A percentile compares a stretch with the other conserved stretches of the same genome.
Evolutionary conservation across 2,888 invertebrate species (phyloP).

Genomic region (Pandemis heparana): DNA sequence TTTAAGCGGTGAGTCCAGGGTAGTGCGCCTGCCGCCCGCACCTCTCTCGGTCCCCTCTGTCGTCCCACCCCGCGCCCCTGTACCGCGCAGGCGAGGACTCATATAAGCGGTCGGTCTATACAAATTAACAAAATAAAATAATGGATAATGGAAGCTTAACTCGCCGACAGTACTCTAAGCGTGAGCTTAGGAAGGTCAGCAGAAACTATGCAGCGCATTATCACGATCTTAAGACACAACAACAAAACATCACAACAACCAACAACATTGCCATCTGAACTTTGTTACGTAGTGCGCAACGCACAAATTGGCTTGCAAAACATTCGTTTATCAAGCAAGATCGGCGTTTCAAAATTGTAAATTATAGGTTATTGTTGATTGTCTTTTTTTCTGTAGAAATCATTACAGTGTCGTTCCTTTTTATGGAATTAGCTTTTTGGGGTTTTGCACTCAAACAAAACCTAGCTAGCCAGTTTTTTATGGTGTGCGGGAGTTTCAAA

Average conservation of each 20-base stretch:
- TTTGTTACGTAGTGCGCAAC: conserved; percentile 1
- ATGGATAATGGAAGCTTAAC: conserved; percentile 46
- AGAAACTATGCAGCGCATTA: conserved; percentile 73
- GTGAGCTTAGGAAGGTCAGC: conserved; percentile 77
- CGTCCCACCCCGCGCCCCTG: too few relatives aligned
- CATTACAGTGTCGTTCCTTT: conserved; percentile 30
- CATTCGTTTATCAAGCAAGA: conserved; percentile 34
- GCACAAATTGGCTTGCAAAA: neutral
- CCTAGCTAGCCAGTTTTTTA: too few relatives aligned
- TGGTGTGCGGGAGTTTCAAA: too few relatives aligned
- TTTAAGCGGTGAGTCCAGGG: too few relatives aligned
- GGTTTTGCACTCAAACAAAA: too few relatives aligned
- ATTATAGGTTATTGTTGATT: conserved; percentile 43
- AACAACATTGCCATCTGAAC: conserved; percentile 28
- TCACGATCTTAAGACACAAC: conserved; percentile 62
- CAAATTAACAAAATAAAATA: too few relatives aligned
- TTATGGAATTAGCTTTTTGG: conserved; percentile 3
- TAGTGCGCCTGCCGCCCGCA: too few relatives aligned
- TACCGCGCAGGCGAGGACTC: too few relatives aligned
- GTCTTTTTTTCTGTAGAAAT: conserved; percentile 38
- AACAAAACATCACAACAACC: conserved; percentile 50
- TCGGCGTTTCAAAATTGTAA: conserved; percentile 38
- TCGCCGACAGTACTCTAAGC: conserved; percentile 60
- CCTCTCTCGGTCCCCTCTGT: too few relatives aligned
- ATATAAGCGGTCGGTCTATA: too few relatives aligned